Evolutionary conservation across 2,797 vertebrate genomes (phyloP).

Genomic region (Sus cebifrons): DNA sequence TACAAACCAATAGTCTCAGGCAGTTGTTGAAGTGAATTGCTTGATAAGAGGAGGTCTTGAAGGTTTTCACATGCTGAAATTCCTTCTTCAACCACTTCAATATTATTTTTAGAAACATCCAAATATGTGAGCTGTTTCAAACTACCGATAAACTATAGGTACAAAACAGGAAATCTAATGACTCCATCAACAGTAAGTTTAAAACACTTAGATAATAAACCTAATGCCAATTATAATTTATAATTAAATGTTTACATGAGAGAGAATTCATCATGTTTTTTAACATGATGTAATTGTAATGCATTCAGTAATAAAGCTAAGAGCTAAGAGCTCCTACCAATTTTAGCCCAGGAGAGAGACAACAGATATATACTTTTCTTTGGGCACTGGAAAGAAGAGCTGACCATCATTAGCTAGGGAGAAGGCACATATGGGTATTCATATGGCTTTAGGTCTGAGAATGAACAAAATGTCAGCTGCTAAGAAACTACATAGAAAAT

Average conservation of each 20-base stretch:
- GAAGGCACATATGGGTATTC: background rate
- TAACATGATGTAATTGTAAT: conserved; percentile 30
- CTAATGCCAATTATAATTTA: conserved; percentile 40
- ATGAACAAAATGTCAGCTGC: conserved; percentile 16
- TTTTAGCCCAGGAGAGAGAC: background rate
- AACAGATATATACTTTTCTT: conserved; percentile 26
- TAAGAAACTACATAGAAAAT: conserved; percentile 61
- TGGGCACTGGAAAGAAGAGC: background rate
- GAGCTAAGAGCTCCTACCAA: conserved; percentile 20
- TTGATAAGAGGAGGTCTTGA: conserved; percentile 97
- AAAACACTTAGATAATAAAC: conserved; percentile 49
- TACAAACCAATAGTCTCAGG: conserved; percentile 96
- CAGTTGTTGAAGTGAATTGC: conserved; percentile 97
- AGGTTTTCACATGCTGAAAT: conserved; percentile 97
- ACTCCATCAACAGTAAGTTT: conserved; percentile 56
- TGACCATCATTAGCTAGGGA: background rate
- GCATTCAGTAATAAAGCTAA: conserved; percentile 42
- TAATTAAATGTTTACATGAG: conserved; percentile 53
- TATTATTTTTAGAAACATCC: conserved; percentile 98
- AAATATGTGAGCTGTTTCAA: conserved; percentile 97
- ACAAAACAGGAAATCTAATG: conserved; percentile 69
- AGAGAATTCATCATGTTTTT: conserved; percentile 42
- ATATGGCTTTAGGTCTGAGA: background rate
- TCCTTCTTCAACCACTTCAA: conserved; percentile 98
- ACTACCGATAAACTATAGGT: conserved; percentile 94